These are phyloP conservation scores for Corythornis madagascariensis DNA, from an alignment of 2,113 vertebrate genomes.

Conservation along the genomic window DNA sequence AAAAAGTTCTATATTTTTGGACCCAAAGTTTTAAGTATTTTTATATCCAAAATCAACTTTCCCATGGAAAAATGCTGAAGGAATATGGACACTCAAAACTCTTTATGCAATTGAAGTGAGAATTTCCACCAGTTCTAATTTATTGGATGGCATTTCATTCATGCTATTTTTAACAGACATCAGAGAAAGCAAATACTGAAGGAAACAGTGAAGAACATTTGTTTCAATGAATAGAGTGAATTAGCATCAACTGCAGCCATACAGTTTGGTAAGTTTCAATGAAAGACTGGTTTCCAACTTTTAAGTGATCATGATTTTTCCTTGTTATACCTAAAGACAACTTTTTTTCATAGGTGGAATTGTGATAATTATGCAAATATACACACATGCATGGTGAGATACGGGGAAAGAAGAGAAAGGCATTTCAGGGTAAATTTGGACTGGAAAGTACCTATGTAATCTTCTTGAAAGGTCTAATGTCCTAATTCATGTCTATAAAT, in stretches of 20 bases:
- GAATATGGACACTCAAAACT: background rate
- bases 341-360: background rate
- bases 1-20: background rate
- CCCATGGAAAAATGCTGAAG: background rate
- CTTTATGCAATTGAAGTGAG: background rate
- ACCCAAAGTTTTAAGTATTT: background rate
- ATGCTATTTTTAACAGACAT: constrained; percentile 25
- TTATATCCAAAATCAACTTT: background rate
- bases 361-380: background rate
- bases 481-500: background rate
- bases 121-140: constrained; percentile 16
- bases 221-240: constrained; percentile 8
- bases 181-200: constrained; percentile 6
- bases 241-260: background rate
- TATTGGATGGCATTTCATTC: background rate
- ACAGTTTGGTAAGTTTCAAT: background rate
- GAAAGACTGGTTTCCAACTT: background rate
- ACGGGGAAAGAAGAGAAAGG: background rate
- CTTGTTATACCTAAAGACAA: background rate
- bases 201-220: constrained; percentile 26
- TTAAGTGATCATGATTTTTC: background rate
- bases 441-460: background rate
- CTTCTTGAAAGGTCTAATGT: background rate
- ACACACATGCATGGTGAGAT: background rate
- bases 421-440: background rate